Base-by-base conservation (phyloP, 2,113 vertebrate genomes). In the Polyodon spathula region DNA sequence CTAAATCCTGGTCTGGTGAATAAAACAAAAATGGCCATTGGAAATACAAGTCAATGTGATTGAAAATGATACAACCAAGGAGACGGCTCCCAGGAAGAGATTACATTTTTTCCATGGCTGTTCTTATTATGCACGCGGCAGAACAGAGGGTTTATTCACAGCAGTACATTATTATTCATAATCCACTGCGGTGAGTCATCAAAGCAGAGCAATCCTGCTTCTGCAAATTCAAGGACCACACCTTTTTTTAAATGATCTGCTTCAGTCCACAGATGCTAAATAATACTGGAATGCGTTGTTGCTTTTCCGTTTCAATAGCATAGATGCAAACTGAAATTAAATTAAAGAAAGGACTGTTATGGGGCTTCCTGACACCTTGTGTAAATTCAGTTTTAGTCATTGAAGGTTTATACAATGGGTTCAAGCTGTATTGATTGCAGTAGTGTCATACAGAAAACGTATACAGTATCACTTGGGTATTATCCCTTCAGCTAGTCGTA, bases 401-500 rank as follows among this genome's bases (percentile, higher is more conserved):
- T n/a, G n/a, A n/a, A n/a, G n/a, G n/a, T n/a, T n/a, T n/a, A n/a
- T n/a, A n/a, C n/a, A n/a, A n/a, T n/a, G n/a, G n/a, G n/a, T n/a
- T n/a, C n/a, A n/a, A n/a, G n/a, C n/a, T n/a, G n/a, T n/a, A n/a
- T n/a, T n/a, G n/a, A n/a, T n/a, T n/a, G n/a, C n/a, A n/a, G n/a
- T n/a, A n/a, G n/a, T n/a, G n/a, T n/a, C n/a, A n/a, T n/a, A n/a
- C n/a, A n/a, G n/a, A n/a, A n/a, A n/a, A n/a, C n/a, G n/a, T n/a
- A n/a, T n/a, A n/a, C n/a, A n/a, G n/a, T n/a, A n/a, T n/a, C n/a
- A n/a, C n/a, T n/a, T n/a, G 83, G 80, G 81, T 83, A 76, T 81
- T 79, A 79, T 76, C 64, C 64, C 38, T 17, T 66, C 66, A 56
- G 70, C 66, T 71, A 74, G 78, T 78, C 78, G 63, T 66, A 57